These are phyloP conservation scores for Proteles cristata DNA, from an alignment of 2,113 vertebrate species.

Conservation along the genomic window DNA sequence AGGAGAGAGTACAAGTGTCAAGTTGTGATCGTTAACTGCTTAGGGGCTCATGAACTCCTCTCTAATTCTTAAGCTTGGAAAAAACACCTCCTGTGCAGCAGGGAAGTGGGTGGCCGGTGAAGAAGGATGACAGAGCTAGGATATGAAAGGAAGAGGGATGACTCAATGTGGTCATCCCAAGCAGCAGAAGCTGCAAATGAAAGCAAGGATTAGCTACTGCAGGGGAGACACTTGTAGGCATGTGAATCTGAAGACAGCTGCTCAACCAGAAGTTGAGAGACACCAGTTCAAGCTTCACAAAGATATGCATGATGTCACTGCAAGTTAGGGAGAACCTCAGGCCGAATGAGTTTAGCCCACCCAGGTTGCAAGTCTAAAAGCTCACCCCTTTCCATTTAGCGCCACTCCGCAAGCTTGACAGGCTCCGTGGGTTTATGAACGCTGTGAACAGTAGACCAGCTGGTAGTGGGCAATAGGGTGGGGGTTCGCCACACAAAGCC, in stretches of 20 bases:
- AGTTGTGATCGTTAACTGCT: not conserved
- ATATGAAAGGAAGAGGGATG: not conserved
- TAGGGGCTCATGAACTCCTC: not conserved
- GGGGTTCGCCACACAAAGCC: not conserved
- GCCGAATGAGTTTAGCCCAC: not conserved
- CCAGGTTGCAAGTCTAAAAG: not conserved
- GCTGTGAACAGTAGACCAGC: not conserved
- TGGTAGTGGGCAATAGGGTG: not conserved
- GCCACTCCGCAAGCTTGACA: not conserved
- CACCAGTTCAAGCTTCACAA: not conserved
- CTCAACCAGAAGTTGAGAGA: not conserved
- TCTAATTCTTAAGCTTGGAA: not conserved
- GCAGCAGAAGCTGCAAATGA: not conserved
- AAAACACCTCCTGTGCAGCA: not conserved
- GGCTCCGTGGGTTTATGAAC: not conserved
- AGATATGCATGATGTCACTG: not conserved
- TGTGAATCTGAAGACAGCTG: not conserved
- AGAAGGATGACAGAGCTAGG: not conserved
- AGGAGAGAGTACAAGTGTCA: not conserved
- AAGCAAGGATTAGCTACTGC: not conserved
- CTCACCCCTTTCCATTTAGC: not conserved
- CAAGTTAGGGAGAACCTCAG: not conserved
- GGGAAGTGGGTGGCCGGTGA: not conserved
- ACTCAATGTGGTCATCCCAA: fast-evolving
- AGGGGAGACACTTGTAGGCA: not conserved